A percentile compares a stretch with the other conserved stretches of the same genome.
Evolutionary conservation across 2,113 vertebrate genomes (phyloP).

Genomic region (Cyanoderma ruficeps): DNA sequence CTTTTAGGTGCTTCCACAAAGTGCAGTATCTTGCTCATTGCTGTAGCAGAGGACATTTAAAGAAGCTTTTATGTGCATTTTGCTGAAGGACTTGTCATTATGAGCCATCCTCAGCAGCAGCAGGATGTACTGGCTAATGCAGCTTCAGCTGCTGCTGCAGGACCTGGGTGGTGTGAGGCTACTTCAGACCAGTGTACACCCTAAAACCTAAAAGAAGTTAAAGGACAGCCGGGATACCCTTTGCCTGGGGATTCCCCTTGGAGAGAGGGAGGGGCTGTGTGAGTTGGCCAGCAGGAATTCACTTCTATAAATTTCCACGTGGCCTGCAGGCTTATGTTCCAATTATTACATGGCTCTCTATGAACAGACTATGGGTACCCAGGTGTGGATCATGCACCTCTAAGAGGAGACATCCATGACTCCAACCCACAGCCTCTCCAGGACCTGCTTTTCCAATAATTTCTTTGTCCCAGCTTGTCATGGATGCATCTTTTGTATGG

Average conservation of each 20-base stretch:
- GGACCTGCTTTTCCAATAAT: not conserved
- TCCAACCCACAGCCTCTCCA: not conserved
- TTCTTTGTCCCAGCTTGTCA: not conserved
- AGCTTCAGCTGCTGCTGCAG: not conserved
- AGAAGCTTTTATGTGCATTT: not conserved
- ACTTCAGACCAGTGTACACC: rapidly evolving
- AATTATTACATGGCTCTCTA: not conserved
- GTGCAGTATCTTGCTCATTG: not conserved
- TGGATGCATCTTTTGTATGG: not conserved
- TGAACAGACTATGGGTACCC: not conserved
- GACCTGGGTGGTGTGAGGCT: not conserved
- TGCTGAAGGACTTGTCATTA: not conserved
- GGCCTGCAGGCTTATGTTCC: not conserved
- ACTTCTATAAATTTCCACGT: not conserved
- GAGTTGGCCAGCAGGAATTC: not conserved
- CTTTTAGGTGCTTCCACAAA: not conserved
- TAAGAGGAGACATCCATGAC: not conserved
- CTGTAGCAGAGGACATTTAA: not conserved
- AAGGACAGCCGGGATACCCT: not conserved
- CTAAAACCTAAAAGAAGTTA: not conserved
- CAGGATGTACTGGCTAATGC: not conserved
- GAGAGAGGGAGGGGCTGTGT: not conserved
- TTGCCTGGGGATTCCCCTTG: not conserved
- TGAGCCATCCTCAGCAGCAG: not conserved
- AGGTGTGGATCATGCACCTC: not conserved